Evolutionary conservation across 2,113 vertebrate species (phyloP), one percentile per base, ranked within the genome.

Genomic region (Grallaria varia): DNA sequence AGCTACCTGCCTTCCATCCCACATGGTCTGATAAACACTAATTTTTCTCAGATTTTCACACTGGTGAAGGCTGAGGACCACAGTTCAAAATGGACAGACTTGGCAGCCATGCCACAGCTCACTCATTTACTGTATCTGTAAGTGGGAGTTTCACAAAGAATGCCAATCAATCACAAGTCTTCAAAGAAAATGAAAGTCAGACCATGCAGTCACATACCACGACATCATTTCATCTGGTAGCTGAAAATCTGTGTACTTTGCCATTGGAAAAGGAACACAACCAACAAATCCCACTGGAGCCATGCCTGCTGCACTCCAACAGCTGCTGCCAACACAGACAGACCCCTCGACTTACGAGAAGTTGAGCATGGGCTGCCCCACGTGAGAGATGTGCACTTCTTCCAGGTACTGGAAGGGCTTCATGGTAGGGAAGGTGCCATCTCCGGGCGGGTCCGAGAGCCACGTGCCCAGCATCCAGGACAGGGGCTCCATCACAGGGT

Each of bases 391-490:
- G 93, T 98, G 97, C 30, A 98, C 98, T 60, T 97, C 98, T 95
- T 99, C 99, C 33, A 98, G 98, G 98, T 99, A 99, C 71, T 86
- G 98, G 96, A 99, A 99, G 47, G 99, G 98, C 73, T 98, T 97
- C 84, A 99, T 99, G 4, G 98, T 96, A 4, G 99, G 98, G 90
- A 98, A 99, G 78, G 97, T 98, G 40, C 98, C 98, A 0, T 98
- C 98, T 6, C 99, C 99, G 0, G 98, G 99, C 0, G 98, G 98
- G 75, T 99, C 99, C 0, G 99, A 99, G 78, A 99, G 98, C 99
- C 99, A 99, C 73, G 98, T 98, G 53, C 99, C 99, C 96, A 99
- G 96, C 95, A 99, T 99, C 99, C 99, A 99, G 76, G 99, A 99
- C 15, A 99, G 97, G 12, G 99, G 98, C 31, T 98, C 97, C 92